Percentiles rank a stretch among this genome's conserved stretches.
These are phyloP conservation scores for Furnarius figulus DNA, from an alignment of 2,113 vertebrate genomes.

Conservation along the genomic window DNA sequence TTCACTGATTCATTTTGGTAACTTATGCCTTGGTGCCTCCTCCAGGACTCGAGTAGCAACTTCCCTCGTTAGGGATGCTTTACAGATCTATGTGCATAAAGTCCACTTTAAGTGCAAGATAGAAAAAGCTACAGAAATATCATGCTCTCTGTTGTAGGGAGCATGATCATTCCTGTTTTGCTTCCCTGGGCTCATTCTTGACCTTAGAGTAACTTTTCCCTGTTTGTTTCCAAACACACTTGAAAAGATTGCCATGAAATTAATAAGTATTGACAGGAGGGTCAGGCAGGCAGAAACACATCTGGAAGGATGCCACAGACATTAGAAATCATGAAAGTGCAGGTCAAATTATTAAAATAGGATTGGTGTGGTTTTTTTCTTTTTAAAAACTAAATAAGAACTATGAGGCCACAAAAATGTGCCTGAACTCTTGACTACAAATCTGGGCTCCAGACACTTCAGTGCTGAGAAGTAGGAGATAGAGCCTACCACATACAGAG, in stretches of 20 bases:
- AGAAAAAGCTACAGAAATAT: neutral
- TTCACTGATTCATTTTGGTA: neutral
- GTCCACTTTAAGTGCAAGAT: neutral
- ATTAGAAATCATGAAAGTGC: conserved; percentile 9
- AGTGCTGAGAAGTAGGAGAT: neutral
- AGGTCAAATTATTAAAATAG: conserved; percentile 30
- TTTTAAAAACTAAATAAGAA: neutral
- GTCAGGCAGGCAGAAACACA: conserved; percentile 45
- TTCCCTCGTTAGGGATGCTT: neutral
- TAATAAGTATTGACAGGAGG: conserved; percentile 62
- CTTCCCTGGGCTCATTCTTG: conserved; percentile 39
- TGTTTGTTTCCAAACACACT: conserved; percentile 62
- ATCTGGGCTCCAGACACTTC: conserved; percentile 35
- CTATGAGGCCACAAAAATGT: conserved; percentile 15
- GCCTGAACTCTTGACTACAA: neutral
- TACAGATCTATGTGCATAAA: neutral
- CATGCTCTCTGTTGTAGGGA: neutral
- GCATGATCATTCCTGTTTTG: neutral
- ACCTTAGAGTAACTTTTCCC: conserved; percentile 42
- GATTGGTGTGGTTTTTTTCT: neutral
- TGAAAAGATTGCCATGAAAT: conserved; percentile 44
- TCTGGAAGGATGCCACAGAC: conserved; percentile 37
- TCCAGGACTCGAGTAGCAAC: neutral
- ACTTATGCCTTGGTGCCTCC: neutral
- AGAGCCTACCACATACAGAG: neutral